These are phyloP conservation scores for Clanis bilineata DNA, from an alignment of 2,888 invertebrate species.

Conservation along the genomic window DNA sequence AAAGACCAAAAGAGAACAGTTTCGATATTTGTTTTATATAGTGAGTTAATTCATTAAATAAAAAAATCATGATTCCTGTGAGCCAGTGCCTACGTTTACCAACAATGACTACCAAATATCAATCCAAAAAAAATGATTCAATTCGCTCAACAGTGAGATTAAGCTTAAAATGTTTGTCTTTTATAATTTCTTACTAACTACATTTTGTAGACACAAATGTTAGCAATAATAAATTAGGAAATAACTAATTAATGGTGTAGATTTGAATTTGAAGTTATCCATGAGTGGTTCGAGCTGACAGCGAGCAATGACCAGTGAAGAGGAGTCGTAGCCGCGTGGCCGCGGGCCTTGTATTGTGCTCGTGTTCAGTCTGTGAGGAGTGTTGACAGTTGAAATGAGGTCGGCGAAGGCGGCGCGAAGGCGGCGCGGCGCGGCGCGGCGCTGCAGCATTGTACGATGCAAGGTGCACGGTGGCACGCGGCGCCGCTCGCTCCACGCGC, in stretches of 20 bases:
- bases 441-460: no score
- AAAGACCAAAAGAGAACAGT: slow-evolving; percentile 60
- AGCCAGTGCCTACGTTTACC: background rate
- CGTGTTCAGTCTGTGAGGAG: background rate
- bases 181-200: background rate
- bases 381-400: background rate
- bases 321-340: background rate
- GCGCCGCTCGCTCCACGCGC: slow-evolving; percentile 14
- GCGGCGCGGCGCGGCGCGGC: background rate
- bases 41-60: background rate
- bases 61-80: background rate
- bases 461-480: background rate
- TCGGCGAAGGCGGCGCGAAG: background rate
- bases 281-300: slow-evolving; percentile 39
- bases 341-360: background rate
- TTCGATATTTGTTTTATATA: slow-evolving; percentile 1
- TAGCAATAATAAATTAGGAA: slow-evolving; percentile 65
- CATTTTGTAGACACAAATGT: slow-evolving; percentile 52
- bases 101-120: background rate
- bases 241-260: slow-evolving; percentile 53
- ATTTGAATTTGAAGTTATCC: slow-evolving; percentile 50
- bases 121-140: background rate
- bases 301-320: slow-evolving; percentile 27
- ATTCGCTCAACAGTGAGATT: background rate
- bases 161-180: background rate